Evolutionary conservation across 2,888 invertebrate species (phyloP).

Genomic region (Horisme vitalbata): DNA sequence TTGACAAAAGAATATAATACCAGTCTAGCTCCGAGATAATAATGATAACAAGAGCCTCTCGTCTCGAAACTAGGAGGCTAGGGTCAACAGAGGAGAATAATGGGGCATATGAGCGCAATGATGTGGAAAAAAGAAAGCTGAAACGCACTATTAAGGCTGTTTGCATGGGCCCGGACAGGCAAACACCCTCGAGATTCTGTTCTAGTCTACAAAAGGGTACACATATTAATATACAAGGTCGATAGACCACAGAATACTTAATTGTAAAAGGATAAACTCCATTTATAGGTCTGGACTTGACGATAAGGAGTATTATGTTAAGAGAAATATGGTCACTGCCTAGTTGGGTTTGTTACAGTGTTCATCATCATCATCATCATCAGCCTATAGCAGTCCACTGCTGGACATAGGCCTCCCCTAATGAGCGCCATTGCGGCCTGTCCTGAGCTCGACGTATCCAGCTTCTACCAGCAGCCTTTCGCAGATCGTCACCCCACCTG

Average conservation of each 20-base stretch:
- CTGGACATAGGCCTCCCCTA: too few relatives aligned
- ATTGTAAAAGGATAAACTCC: too few relatives aligned
- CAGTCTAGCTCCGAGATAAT: conserved; percentile 14
- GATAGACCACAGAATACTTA: too few relatives aligned
- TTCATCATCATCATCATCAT: too few relatives aligned
- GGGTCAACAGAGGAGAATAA: conserved; percentile 35
- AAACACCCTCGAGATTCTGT: conserved; percentile 41
- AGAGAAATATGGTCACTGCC: conserved; percentile 2
- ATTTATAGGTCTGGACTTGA: conserved; percentile 34
- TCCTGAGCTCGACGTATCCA: too few relatives aligned
- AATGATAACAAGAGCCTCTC: conserved; percentile 26
- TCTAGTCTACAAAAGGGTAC: conserved; percentile 39
- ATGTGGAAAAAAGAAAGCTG: conserved; percentile 50
- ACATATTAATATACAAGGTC: conserved; percentile 43
- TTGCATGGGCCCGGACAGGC: conserved; percentile 46
- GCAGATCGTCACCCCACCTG: too few relatives aligned
- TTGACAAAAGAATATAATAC: conserved; percentile 15
- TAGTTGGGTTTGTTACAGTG: too few relatives aligned
- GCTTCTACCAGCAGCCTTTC: too few relatives aligned
- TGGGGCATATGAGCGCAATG: conserved; percentile 42
- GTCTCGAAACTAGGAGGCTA: conserved; percentile 13
- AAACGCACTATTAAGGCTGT: conserved; percentile 58
- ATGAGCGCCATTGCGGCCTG: too few relatives aligned
- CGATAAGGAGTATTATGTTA: conserved; percentile 16
- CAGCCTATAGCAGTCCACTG: too few relatives aligned